phyloP scores from a whole-genome alignment of 37 sponge, comb jelly and placozoan genomes.

The Ephydatia muelleri region DNA sequence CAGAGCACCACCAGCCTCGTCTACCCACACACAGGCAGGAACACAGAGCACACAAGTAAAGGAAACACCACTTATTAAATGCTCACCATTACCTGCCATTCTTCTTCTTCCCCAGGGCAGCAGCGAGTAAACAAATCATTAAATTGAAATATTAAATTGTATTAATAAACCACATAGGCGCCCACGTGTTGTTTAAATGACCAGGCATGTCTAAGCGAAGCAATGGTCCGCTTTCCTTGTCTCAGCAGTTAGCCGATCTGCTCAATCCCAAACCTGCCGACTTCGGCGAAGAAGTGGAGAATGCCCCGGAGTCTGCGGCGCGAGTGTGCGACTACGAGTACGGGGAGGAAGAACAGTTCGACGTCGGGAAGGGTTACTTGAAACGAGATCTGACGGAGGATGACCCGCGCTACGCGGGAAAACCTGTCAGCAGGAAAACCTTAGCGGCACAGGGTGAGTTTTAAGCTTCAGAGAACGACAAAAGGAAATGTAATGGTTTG shows the following conservation, averaged over 20 bases:
- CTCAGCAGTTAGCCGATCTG: conserved; percentile 53
- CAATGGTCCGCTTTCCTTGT: conserved; percentile 2
- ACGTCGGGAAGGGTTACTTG: neutral
- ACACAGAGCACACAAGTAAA: neutral
- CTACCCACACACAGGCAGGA: neutral
- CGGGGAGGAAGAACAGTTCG: neutral
- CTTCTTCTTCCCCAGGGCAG: too few relatives aligned
- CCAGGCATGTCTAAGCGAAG: conserved; percentile 1
- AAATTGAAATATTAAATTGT: neutral
- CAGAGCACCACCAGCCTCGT: neutral
- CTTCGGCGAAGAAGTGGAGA: conserved; percentile 55
- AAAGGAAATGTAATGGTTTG: neutral
- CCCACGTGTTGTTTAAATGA: too few relatives aligned
- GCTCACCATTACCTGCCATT: neutral
- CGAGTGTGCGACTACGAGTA: conserved; percentile 29
- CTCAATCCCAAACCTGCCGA: conserved; percentile 53
- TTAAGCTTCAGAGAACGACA: neutral
- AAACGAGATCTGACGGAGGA: conserved; percentile 17
- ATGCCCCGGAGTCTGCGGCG: conserved; percentile 17
- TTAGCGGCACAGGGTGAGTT: conserved; percentile 26
- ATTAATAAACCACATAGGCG: neutral
- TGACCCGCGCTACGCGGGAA: conserved; percentile 71
- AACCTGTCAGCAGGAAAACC: conserved; percentile 41
- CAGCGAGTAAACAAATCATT: neutral
- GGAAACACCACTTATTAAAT: neutral